Conservation (phyloP, 1,140 invertebrate species). For the Orussus abietinus region DNA sequence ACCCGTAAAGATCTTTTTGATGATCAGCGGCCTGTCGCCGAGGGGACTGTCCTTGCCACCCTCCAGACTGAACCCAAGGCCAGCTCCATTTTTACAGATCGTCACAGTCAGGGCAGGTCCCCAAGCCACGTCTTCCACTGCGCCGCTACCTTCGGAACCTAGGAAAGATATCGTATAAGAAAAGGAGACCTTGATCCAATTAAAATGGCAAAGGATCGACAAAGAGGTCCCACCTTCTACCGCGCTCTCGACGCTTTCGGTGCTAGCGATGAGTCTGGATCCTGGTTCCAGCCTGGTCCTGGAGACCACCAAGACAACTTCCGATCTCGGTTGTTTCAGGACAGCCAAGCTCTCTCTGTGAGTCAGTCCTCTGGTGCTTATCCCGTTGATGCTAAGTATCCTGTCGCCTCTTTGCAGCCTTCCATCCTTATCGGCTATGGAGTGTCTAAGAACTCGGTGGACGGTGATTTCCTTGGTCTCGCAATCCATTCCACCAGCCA, state of each 20-base stretch:
- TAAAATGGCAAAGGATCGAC: no score
- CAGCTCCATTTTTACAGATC: conserved; percentile 81
- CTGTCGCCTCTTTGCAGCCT: conserved; percentile 81
- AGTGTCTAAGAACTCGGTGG: conserved; percentile 79
- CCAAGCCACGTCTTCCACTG: conserved; percentile 35
- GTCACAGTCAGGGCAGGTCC: conserved; percentile 56
- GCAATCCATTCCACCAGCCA: conserved; percentile 84
- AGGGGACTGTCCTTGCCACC: conserved; percentile 85
- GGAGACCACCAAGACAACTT: conserved; percentile 66
- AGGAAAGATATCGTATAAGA: conserved; percentile 2
- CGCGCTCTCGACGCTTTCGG: conserved; percentile 41
- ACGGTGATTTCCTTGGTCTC: conserved; percentile 89
- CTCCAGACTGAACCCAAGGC: conserved; percentile 88
- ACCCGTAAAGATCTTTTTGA: conserved; percentile 92
- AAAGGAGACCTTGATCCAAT: conserved; percentile 1
- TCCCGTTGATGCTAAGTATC: conserved; percentile 86
- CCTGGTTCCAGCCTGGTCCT: conserved; percentile 43
- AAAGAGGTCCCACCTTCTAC: conserved; percentile 41
- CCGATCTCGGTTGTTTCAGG: conserved; percentile 71
- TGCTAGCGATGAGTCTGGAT: conserved; percentile 27
- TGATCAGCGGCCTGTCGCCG: conserved; percentile 79
- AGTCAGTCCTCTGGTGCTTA: conserved; percentile 72
- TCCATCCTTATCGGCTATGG: conserved; percentile 81
- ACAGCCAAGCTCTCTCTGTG: conserved; percentile 81
- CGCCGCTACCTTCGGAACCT: conserved; percentile 37